Base-by-base conservation (phyloP, 1,140 invertebrate species). In the Pachypeltis micranthus region DNA sequence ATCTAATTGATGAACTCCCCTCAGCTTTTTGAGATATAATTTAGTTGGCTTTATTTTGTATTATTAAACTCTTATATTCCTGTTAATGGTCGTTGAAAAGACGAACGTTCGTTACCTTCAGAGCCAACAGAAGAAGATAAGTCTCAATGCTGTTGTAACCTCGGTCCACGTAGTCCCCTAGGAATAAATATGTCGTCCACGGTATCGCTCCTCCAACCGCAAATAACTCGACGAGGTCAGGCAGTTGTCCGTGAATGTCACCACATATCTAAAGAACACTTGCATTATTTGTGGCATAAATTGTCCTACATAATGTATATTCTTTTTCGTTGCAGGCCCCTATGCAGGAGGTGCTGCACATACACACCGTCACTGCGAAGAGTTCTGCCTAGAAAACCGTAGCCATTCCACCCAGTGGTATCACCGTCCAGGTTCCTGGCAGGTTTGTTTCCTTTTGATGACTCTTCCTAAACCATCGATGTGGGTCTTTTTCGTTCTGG, bases 131-230 rank as follows among this genome's bases (percentile, higher is more conserved):
- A 64, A 99, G 81, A 69, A 99, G 81, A 80, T 99, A 99, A 67
- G 96, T 99, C 85, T 98, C 96, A 85, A 99, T 97, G 85, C 93
- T 97, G 85, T 98, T 98, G 83, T 98, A 98, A 78, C 96, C 96
- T 84, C 96, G 85, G 81, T 99, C 96, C 75, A 99, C 96, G 80
- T 99, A 99, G 83, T 99, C 96, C 70, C 96, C 96, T 73, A 99
- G 86, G 84, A 99, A 99, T 78, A 99, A 89, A 86, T 99, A 99
- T 83, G 97, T 98, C 75, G 95, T 98, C 87, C 70, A 93, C 87
- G 72, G 96, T 94, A 70, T 91, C 86, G 55, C 25, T 1, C 96
- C 96, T 70, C 96, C 96, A 71, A 99, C 95, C 81, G 98, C 95
- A 81, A 99, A 99, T 76, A 99, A 83, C 81, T 99, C 98, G 93